Base-by-base conservation (phyloP, 2,888 invertebrate genomes). In the Podabrus alpinus region DNA sequence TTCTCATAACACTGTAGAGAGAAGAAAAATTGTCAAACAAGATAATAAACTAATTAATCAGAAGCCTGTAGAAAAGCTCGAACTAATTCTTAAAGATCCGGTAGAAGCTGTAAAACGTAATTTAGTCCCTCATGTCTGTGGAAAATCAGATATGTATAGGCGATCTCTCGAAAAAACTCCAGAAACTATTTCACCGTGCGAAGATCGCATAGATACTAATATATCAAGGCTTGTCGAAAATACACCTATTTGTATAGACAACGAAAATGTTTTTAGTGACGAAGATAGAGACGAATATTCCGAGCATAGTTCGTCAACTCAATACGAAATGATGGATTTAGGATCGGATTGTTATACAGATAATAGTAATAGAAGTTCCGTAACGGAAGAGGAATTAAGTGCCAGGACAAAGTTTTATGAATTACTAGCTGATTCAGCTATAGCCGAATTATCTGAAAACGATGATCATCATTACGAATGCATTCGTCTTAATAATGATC, bases 91-190 rank as follows among this genome's bases (percentile, higher is more conserved):
- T 60, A 89, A 89, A 79, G 92, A 94, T 87, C 94, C 94, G 0
- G 94, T 94, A 9, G 93, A 94, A 89, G 94, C 94, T 15, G 92
- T 94, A 3, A 90, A 90, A 82, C 89, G 92, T 80, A 94, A 94
- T 86, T 88, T 94, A 78, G 92, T 94, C 82, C 94, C 94, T 64
- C 94, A 94, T 84, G 92, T 94, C 70, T 94, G 94, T 86, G 94
- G 94, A 24, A 92, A 92, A 86, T 84, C 87, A 80, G 88, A 88
- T 77, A 81, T 83, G 86, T 88, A 84, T 82, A 87, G 88, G 86
- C 85, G 84, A 86, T 86, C 85, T 82, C 82, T 83, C 77, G 84
- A 81, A 72, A 82, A 78, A 61, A 83, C 84, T 72, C 79, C 78
- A 73, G 80, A 80, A 61, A 79, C 76, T 70, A 78, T 79, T 82